These are phyloP conservation scores for Sipunculus nudus DNA, from an alignment of 2,888 invertebrate genomes.

Conservation along the genomic window DNA sequence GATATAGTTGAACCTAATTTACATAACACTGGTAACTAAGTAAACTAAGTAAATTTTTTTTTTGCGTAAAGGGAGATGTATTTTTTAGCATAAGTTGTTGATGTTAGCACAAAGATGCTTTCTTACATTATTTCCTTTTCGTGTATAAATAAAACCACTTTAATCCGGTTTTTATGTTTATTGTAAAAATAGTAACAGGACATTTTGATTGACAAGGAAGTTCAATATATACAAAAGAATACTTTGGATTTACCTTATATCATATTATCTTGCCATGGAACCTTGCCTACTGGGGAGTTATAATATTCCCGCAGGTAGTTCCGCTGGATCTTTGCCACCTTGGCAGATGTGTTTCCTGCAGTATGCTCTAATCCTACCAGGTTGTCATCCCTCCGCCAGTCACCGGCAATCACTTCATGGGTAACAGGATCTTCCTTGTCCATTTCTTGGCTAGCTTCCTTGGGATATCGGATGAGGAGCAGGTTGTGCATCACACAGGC, in stretches of 20 bases:
- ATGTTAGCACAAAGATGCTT: too few relatives aligned
- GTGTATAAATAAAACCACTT: too few relatives aligned
- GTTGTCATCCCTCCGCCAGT: constrained; percentile 7
- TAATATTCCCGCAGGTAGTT: not conserved
- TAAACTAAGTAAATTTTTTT: not conserved
- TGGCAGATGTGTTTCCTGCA: not conserved
- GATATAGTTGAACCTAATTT: not conserved
- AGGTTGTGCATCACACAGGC: not conserved
- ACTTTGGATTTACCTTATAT: not conserved
- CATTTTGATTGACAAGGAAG: too few relatives aligned
- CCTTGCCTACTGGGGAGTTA: constrained; percentile 6
- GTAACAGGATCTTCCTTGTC: constrained; percentile 9
- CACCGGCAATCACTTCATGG: constrained; percentile 5
- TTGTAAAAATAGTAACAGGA: too few relatives aligned
- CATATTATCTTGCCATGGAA: constrained; percentile 13
- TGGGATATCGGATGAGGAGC: not conserved
- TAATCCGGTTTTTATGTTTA: too few relatives aligned
- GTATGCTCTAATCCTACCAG: constrained; percentile 10
- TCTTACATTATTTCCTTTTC: too few relatives aligned
- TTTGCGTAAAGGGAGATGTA: too few relatives aligned
- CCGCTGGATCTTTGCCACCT: not conserved
- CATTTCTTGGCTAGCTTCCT: not conserved
- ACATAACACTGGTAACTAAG: not conserved
- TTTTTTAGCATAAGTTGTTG: too few relatives aligned
- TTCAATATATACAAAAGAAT: too few relatives aligned